Evolutionary conservation across 2,797 vertebrate species (phyloP), one percentile per base, ranked within the genome.

Genomic region (Enteromius mattozi): DNA sequence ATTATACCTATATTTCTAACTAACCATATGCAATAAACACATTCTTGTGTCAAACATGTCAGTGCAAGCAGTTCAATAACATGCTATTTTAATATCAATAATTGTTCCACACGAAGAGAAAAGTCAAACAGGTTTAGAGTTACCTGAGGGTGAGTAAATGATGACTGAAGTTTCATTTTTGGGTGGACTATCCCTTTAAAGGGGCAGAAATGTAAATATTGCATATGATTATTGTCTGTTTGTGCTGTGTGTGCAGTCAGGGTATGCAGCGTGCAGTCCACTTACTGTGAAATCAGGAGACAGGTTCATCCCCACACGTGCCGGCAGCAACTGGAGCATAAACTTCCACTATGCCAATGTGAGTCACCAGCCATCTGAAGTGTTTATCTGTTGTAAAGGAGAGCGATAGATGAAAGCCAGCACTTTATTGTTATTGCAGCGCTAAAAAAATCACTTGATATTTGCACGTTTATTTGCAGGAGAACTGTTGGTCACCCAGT

Each of bases 301-400:
- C 80, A 92, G 95, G 78, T 96, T 94, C 87, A 96, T 96, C 80
- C 95, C 95, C 83, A 95, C 94, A 49, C 92, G 95, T 0, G 95
- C 94, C 40, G 95, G 95, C 87, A 96, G 95, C 91, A 96, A 96
- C 93, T 96, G 95, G 95, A 95, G 94, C 91, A 94, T 96, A 91
- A 96, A 95, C 90, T 96, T 96, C 91, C 95, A 96, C 91, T 94
- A 94, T 24, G 93, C 95, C 89, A 96, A 96, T 30, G 95, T 95
- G 85, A 94, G 94, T 72, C 40, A 45, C 19, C 17, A 30, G 37
- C 35, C 3, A 30, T 84, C 12, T 49, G 27, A 47, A 21, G 17
- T 12, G 45, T 47, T 54, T 80, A 37, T 37, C 42, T 40, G 4
- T 40, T 19, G 42, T 33, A 45, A 47, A 42, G 42, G 45, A 21